Conservation (phyloP, 2,797 vertebrate species). For the Lepidocolaptes lacrymiger region DNA sequence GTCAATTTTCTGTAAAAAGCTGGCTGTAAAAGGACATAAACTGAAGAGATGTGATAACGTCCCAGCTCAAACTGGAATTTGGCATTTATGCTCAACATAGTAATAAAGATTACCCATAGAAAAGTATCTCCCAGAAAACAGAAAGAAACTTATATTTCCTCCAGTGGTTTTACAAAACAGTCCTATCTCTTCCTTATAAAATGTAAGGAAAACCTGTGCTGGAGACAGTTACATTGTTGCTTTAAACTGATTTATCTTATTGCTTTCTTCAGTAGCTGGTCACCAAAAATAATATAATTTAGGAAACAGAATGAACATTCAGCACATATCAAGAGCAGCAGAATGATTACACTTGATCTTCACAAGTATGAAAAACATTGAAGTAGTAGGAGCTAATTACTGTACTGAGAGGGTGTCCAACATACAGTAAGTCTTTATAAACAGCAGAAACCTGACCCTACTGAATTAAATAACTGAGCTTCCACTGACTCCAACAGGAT, state of each 20-base stretch:
- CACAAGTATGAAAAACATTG: background rate
- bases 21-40: constrained; percentile 51
- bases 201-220: background rate
- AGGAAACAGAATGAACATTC: background rate
- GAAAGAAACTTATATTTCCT: background rate
- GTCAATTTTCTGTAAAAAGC: constrained; percentile 28
- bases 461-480: background rate
- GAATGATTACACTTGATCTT: background rate
- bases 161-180: background rate
- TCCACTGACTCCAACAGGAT: background rate
- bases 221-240: background rate
- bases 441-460: background rate
- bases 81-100: background rate
- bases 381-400: background rate
- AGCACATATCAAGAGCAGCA: background rate
- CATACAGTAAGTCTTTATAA: background rate
- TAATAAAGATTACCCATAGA: background rate
- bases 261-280: background rate
- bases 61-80: constrained; percentile 11
- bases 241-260: background rate
- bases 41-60: constrained; percentile 18
- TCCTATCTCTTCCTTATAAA: background rate
- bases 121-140: background rate
- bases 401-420: background rate
- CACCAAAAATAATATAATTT: background rate